Evolutionary conservation across 2,797 vertebrate species (phyloP).

Genomic region (Eospalax fontanierii): DNA sequence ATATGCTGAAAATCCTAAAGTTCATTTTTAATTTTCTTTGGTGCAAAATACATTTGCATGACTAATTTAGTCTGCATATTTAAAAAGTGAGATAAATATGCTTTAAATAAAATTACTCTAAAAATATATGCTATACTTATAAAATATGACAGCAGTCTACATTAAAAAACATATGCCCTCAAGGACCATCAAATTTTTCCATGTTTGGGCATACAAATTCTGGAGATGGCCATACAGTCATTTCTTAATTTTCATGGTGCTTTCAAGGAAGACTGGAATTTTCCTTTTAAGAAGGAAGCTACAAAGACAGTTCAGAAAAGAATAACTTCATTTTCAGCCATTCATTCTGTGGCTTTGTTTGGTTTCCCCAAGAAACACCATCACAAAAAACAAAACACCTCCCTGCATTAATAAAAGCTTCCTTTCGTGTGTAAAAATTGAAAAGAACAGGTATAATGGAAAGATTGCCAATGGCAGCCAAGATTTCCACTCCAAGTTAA

Average conservation of each 20-base stretch:
- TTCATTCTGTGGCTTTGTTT: not conserved
- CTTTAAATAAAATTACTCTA: conserved; percentile 59
- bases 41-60: conserved; percentile 44
- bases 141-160: conserved; percentile 22
- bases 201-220: not conserved
- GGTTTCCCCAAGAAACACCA: not conserved
- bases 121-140: conserved; percentile 30
- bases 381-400: no score
- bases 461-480: not conserved
- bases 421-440: not conserved
- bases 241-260: not conserved
- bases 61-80: conserved; percentile 48
- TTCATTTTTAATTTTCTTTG: conserved; percentile 26
- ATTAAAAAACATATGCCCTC: not conserved
- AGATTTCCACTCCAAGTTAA: not conserved
- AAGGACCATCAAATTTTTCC: conserved; percentile 7
- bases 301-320: not conserved
- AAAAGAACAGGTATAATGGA: not conserved
- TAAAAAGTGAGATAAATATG: conserved; percentile 30
- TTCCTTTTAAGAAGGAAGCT: not conserved
- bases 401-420: not conserved
- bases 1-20: conserved; percentile 60
- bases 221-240: not conserved
- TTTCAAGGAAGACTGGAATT: not conserved
- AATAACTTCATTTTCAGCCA: not conserved